Conservation (phyloP, 1,140 invertebrate species). For the Ceratoteleas bidentatus region DNA sequence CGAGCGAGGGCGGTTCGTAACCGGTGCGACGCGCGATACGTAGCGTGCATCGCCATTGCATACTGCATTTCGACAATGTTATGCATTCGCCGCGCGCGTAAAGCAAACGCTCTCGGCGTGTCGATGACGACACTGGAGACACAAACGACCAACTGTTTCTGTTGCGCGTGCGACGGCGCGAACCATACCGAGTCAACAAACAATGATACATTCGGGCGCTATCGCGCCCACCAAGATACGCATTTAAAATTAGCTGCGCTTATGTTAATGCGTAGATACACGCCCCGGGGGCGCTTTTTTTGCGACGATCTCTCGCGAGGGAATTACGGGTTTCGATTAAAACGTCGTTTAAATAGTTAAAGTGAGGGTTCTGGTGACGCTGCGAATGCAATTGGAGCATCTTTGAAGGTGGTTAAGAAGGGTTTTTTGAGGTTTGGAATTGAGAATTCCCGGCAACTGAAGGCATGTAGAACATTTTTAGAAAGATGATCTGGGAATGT, state of each 20-base stretch:
- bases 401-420: too few relatives aligned
- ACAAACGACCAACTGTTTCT: slow-evolving; percentile 62
- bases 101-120: slow-evolving; percentile 68
- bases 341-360: too few relatives aligned
- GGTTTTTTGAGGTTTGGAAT: too few relatives aligned
- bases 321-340: too few relatives aligned
- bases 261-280: slow-evolving; percentile 42
- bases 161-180: slow-evolving; percentile 44
- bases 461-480: too few relatives aligned
- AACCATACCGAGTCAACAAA: slow-evolving; percentile 53
- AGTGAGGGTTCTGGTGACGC: too few relatives aligned
- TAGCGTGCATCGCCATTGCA: slow-evolving; percentile 38
- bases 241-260: slow-evolving; percentile 39
- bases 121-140: slow-evolving; percentile 64
- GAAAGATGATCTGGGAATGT: too few relatives aligned
- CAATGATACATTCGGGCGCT: slow-evolving; percentile 44
- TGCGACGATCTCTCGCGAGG: not conserved
- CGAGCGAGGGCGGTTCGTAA: slow-evolving; percentile 28
- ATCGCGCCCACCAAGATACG: slow-evolving; percentile 46
- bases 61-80: slow-evolving; percentile 66
- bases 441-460: too few relatives aligned
- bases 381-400: too few relatives aligned
- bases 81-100: slow-evolving; percentile 66
- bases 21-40: slow-evolving; percentile 28
- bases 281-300: not conserved